Percentiles rank a stretch among this genome's conserved stretches.
Evolutionary conservation across 2,888 invertebrate genomes (phyloP).

Genomic region (Lumbricus terrestris): DNA sequence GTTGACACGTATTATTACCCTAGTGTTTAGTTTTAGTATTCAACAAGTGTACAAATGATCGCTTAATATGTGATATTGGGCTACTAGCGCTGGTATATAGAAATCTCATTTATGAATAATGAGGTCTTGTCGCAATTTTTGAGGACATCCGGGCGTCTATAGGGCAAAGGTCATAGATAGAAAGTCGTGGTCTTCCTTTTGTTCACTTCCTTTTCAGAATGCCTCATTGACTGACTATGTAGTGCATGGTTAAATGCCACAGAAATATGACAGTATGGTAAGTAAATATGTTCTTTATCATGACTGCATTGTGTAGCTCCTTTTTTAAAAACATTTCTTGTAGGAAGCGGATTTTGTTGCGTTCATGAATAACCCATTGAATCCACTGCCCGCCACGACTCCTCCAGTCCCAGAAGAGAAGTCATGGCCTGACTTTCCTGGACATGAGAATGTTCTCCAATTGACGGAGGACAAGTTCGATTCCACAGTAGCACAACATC

Average conservation of each 20-base stretch:
- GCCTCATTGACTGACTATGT: background rate
- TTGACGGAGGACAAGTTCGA: slow-evolving; percentile 67
- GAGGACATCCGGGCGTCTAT: no score
- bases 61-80: background rate
- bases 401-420: slow-evolving; percentile 44
- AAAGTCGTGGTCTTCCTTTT: no score
- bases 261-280: no score
- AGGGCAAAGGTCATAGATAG: no score
- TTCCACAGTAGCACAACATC: slow-evolving; percentile 64
- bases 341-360: slow-evolving; percentile 73
- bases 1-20: background rate
- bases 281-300: no score
- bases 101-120: background rate
- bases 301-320: background rate
- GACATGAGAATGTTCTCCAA: slow-evolving; percentile 69
- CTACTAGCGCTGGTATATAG: background rate
- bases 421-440: slow-evolving; percentile 7
- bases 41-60: background rate
- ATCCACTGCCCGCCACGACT: slow-evolving; percentile 46
- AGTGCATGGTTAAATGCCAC: background rate
- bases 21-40: background rate
- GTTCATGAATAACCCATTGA: slow-evolving; percentile 70
- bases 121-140: background rate
- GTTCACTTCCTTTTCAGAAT: background rate
- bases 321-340: slow-evolving; percentile 39